Base-by-base conservation (phyloP, 2,888 invertebrate genomes). In the Sympetrum striolatum region DNA sequence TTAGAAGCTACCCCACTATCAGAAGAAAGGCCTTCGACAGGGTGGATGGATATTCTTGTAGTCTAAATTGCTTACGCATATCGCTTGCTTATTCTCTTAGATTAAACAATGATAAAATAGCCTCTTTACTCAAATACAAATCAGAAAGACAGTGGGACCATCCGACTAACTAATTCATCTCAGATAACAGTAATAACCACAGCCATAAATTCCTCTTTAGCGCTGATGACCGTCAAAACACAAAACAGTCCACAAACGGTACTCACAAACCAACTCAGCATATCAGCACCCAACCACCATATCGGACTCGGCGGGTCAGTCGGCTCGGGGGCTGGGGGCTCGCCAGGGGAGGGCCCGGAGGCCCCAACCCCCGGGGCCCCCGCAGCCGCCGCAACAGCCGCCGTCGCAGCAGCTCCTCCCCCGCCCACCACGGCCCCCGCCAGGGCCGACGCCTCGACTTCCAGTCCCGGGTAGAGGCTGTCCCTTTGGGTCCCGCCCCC, bases 201-300 rank as follows among this genome's bases (percentile, higher is more conserved):
- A 48, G 48, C 12, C 15, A 48, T 14, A 10, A 5, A 1, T 15
- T 1, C 2, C 2, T 44, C 10, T 15, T 8, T 1, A 48, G 12
- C 48, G 12, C 48, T 14, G 15, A 48, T 12, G 48, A 2, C 48
- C 6, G 4, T n/a, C 80, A 18, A 35, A 31, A 8, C 80, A 4
- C 80, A 37, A 8, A 12, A 39, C 6, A 39, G 6, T 37, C 80
- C 10, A 25, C 81, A 14, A 15, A 1, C 22, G 5, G 37, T 86
- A 86, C 86, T 86, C 60, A 86, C 86, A 86, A 86, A 86, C 86
- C 86, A 86, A 60, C 86, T 86, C 64, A 86, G 86, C 86, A 86
- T 86, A 37, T 86, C 86, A 18, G 86, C 86, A 31, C 86, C 86
- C 86, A 86, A n/a, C 86, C 86, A 86, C 86, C 86, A 86, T 37